Base-by-base conservation (phyloP, 2,888 invertebrate genomes). In the Cosmopolites sordidus region DNA sequence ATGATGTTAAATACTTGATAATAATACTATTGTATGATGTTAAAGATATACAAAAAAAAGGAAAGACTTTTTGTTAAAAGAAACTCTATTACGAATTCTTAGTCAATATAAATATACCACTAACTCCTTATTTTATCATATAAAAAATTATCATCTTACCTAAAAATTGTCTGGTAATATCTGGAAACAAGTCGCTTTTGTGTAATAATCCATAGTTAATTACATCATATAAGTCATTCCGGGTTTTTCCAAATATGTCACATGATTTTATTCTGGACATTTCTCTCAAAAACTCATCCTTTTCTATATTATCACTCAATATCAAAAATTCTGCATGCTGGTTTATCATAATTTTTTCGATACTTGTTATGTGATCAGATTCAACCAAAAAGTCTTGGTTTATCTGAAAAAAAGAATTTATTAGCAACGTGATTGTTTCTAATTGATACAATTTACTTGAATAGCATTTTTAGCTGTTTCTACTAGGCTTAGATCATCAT, bases 151-250 rank as follows among this genome's bases (percentile, higher is more conserved):
- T 22, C 8, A 5, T 22, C 5, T 40, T 62, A 72, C 71, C 68
- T 60, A 70, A 60, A 44, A 62, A 64, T 54, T 62, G 62, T 54
- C 64, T 65, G 2, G 67, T 54, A 15, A 49, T 50, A 27, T 62
- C 62, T 1, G 70, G 70, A 22, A 69, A 61, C 12, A 73, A 54
- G 57, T 71, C 68, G 8, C 51, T 52, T 11, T 64, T 62, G 54
- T 69, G 60, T 15, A 74, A 54, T 2, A 74, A 60, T 15, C 64
- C 62, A 56, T 66, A 70, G 45, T 66, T 64, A 11, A 22, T 1
- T 12, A 46, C 49, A 18, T 64, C 43, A 2, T 60, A 53, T 3
- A 62, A 56, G 4, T 50, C 29, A 5, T 51, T 43, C 16, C 55
- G 51, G n/a, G 68, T 39, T 45, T 62, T 56, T 18, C 58, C 51